Conservation (phyloP, 2,797 vertebrate species). For the Tachyglossus aculeatus region DNA sequence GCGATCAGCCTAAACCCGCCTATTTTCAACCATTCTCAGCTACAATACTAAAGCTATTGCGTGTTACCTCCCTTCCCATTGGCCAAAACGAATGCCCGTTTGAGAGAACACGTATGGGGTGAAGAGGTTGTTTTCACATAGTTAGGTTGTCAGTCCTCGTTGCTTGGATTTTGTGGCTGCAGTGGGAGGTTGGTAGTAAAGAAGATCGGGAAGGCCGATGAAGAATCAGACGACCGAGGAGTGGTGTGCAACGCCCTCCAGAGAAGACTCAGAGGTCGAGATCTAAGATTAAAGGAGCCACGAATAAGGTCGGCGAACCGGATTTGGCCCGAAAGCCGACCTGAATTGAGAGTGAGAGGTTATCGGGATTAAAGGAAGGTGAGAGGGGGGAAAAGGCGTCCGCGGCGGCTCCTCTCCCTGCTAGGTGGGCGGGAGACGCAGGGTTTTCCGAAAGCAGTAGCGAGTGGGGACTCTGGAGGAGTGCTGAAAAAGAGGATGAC, state of each 20-base stretch:
- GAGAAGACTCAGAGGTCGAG: conserved; percentile 35
- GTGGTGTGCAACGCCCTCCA: conserved; percentile 28
- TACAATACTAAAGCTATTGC: not conserved
- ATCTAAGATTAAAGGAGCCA: conserved; percentile 9
- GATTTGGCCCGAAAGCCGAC: conserved; percentile 34
- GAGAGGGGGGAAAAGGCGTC: conserved; percentile 19
- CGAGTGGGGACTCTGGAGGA: conserved; percentile 22
- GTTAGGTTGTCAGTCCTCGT: conserved; percentile 60
- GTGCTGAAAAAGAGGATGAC: conserved; percentile 85
- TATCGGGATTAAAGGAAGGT: conserved; percentile 11
- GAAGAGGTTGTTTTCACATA: conserved; percentile 37
- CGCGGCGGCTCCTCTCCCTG: too few species aligned
- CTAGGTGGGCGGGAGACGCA: conserved; percentile 25
- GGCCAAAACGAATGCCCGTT: conserved; percentile 51
- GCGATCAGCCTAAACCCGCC: accelerated
- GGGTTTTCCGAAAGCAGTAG: conserved; percentile 31
- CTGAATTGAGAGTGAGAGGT: conserved; percentile 23
- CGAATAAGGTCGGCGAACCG: conserved; percentile 6
- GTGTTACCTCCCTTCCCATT: conserved; percentile 29
- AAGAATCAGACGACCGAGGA: conserved; percentile 21
- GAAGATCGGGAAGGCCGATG: conserved; percentile 18
- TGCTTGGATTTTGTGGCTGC: conserved; percentile 48
- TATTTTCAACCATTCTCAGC: too few species aligned
- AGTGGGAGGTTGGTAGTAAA: too few species aligned
- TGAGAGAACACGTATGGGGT: not conserved